phyloP scores from a whole-genome alignment of 2,888 invertebrate genomes.

The Tipula lateralis region DNA sequence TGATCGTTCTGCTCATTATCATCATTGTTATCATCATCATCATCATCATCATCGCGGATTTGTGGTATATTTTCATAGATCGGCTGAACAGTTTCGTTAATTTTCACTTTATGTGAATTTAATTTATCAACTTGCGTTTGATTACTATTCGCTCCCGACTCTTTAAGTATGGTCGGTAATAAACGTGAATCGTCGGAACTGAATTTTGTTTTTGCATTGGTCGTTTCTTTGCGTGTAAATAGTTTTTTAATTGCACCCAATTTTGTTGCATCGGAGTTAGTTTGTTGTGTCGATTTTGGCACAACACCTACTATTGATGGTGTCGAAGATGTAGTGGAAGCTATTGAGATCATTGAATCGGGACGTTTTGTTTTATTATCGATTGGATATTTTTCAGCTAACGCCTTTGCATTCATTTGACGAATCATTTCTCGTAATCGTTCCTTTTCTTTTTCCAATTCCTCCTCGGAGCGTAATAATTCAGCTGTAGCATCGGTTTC shows the following conservation, averaged over 20 bases:
- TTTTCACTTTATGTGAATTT: conserved; percentile 31
- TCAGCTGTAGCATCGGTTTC: conserved; percentile 38
- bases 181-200: not conserved
- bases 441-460: conserved; percentile 37
- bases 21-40: not conserved
- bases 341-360: conserved; percentile 40
- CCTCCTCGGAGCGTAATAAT: conserved; percentile 40
- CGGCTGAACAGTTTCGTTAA: not conserved
- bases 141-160: not conserved
- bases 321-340: conserved; percentile 40
- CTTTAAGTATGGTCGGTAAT: not conserved
- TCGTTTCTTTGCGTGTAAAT: conserved; percentile 27
- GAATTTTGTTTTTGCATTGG: not conserved
- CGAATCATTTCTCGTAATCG: conserved; percentile 37
- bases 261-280: conserved; percentile 32
- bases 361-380: conserved; percentile 32
- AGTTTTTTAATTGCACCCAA: conserved; percentile 38
- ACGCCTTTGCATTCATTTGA: conserved; percentile 37
- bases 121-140: conserved; percentile 51
- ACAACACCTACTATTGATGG: not conserved
- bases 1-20: not conserved
- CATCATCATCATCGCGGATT: not conserved
- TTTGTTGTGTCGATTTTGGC: not conserved
- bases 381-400: conserved; percentile 37
- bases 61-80: conserved; percentile 31